These are phyloP conservation scores for Acanthisitta chloris DNA, from an alignment of 2,113 vertebrate genomes.

Conservation along the genomic window DNA sequence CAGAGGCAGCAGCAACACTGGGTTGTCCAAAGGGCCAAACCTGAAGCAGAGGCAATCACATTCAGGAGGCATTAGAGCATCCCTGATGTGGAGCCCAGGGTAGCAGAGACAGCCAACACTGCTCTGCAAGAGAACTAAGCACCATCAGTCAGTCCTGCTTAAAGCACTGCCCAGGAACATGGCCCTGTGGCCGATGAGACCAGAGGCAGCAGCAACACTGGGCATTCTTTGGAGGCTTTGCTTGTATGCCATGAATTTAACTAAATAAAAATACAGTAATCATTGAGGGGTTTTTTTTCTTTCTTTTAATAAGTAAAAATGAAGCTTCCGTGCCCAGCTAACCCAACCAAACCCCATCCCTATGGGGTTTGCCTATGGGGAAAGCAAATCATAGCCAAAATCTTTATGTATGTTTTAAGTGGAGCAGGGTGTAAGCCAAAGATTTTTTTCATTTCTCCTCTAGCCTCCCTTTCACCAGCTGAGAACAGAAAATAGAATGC, in stretches of 20 bases:
- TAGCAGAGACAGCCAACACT: neutral
- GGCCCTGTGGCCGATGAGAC: accelerated
- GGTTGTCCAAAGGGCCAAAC: neutral
- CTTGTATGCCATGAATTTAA: neutral
- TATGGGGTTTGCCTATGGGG: neutral
- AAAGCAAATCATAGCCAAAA: neutral
- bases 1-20: neutral
- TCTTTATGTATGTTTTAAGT: neutral
- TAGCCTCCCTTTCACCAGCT: neutral
- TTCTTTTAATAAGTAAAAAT: neutral
- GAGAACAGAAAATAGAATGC: neutral
- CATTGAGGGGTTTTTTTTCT: too few species aligned
- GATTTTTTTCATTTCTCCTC: neutral
- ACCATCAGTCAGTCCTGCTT: neutral
- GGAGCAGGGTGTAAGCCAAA: neutral
- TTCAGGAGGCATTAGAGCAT: neutral
- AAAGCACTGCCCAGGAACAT: neutral
- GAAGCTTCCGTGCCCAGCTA: neutral
- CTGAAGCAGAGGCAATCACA: accelerated
- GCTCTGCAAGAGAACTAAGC: neutral
- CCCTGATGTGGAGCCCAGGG: neutral
- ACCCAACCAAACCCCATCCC: neutral
- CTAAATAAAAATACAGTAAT: neutral
- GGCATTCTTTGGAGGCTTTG: neutral
- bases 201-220: neutral